Conservation (phyloP, 2,797 vertebrate species). For the Phrynocephalus guinanensis region DNA sequence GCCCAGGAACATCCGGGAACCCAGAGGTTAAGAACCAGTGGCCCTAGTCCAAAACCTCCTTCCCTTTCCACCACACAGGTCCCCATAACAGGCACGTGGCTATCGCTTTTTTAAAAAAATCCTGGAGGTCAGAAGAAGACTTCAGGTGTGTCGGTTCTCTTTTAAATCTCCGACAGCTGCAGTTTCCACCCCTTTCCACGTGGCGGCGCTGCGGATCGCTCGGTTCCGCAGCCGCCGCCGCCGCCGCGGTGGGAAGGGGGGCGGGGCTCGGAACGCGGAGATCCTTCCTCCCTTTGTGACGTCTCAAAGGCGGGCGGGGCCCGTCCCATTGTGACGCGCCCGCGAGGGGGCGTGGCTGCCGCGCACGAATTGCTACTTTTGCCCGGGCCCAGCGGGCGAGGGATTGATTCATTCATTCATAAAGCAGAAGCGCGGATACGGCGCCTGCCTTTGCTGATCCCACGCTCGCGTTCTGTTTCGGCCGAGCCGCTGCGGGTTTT, state of each 20-base stretch:
- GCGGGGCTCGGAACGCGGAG: not conserved
- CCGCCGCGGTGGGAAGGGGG: not conserved
- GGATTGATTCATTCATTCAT: conserved; percentile 34
- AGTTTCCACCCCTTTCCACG: not conserved
- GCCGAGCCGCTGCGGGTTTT: too few relatives aligned
- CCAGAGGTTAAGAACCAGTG: too few relatives aligned
- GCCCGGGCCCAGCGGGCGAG: not conserved
- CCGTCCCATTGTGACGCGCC: not conserved
- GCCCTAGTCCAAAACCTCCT: too few relatives aligned
- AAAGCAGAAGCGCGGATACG: too few relatives aligned
- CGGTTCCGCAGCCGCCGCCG: fast-evolving
- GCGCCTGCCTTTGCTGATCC: too few relatives aligned
- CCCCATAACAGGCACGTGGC: too few relatives aligned
- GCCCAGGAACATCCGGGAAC: too few relatives aligned
- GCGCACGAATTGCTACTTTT: not conserved
- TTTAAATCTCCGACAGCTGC: not conserved
- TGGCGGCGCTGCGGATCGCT: not conserved
- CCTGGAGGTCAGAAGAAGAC: too few relatives aligned
- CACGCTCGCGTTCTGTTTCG: too few relatives aligned
- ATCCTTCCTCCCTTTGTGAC: not conserved
- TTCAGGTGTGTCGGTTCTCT: too few relatives aligned
- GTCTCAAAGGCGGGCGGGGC: not conserved
- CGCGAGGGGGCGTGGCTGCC: conserved; percentile 1
- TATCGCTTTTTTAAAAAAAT: too few relatives aligned
- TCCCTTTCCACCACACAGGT: too few relatives aligned